Evolutionary conservation across 2,113 vertebrate species (phyloP), one percentile per base, ranked within the genome.

Genomic region (Apteryx mantelli): DNA sequence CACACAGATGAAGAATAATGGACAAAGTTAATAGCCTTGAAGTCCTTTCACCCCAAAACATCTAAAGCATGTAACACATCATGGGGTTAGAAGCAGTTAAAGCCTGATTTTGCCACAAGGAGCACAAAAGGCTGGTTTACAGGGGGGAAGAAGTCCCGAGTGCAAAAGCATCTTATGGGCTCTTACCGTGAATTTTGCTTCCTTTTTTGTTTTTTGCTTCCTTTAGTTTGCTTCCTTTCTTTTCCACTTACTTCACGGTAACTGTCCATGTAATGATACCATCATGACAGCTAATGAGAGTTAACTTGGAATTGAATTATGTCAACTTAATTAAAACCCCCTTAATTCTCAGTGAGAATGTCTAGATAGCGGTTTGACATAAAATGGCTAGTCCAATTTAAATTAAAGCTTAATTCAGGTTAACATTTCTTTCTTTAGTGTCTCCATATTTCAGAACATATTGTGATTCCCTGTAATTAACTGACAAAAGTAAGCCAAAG

Each of bases 361-460:
- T 96, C 93, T 96, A 88, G 88, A 50, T 90, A 88, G 68, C 50
- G 64, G 36, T 50, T 94, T 97, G 96, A 95, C 92, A 86, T 95
- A 92, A 96, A 97, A 96, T 75, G 64, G 85, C 94, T 95, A 93
- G 93, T 88, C 73, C 90, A 96, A 95, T 97, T 96, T 96, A 94
- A 88, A 91, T 88, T 92, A 95, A 96, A 96, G 86, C 82, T 95
- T 91, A 90, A 94, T 94, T 93, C 93, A 83, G 81, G 82, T 86
- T 96, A 93, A 60, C 71, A 70, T 90, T 96, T 88, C 68, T 89
- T 94, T 82, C 93, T 93, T 88, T 60, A 86, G 42, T 28, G 71
- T 63, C 86, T 89, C 71, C 3, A 3, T 91, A 90, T 86, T 80
- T 95, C 70, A 73, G 91, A 92, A 87, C 52, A 87, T 69, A 76